Base-by-base conservation (phyloP, 2,797 vertebrate genomes). In the Arctocebus calabarensis region DNA sequence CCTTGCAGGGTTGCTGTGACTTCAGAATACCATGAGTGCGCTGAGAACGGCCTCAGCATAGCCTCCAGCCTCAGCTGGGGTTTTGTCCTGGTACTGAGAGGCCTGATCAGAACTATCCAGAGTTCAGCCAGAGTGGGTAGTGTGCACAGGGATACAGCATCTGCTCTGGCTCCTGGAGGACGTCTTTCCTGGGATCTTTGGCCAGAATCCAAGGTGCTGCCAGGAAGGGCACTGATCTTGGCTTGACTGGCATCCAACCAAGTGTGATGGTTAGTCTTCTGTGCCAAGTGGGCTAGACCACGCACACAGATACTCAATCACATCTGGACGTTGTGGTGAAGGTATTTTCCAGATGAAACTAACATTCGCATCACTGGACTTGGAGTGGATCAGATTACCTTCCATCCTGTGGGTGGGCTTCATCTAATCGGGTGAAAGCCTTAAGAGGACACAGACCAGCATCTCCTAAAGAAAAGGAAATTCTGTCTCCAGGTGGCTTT, bases 21-120 rank as follows among this genome's bases (percentile, higher is more conserved):
- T 96, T 95, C 94, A 95, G 94, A 96, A 96, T 81, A 96, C 68
- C 75, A 79, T 52, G 64, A 73, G 85, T 23, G 74, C 73, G 84
- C 57, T 61, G 86, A 93, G 81, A 70, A 71, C 22, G 74, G 25
- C 27, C 52, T 45, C 79, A 66, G 73, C 74, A 5, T 8, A 48
- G 37, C n/a, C 16, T 62, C 77, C 27, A 66, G 5, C 27, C 20
- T 34, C 32, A 34, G 8, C 20, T 5, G 29, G 37, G 25, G 4
- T 84, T 37, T 89, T 62, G 34, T 85, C 23, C 19, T 73, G 27
- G 16, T 62, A 48, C 34, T 70, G 14, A 57, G 59, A 87, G 29
- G 7, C 4, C 9, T 23, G 10, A 6, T 48, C 1, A 14, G 62
- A 79, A 59, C 7, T 5, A 22, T 78, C n/a, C 23, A 68, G 12